Evolutionary conservation across 2,797 vertebrate genomes (phyloP), one percentile per base, ranked within the genome.

Genomic region (Pachyuromys duprasi): DNA sequence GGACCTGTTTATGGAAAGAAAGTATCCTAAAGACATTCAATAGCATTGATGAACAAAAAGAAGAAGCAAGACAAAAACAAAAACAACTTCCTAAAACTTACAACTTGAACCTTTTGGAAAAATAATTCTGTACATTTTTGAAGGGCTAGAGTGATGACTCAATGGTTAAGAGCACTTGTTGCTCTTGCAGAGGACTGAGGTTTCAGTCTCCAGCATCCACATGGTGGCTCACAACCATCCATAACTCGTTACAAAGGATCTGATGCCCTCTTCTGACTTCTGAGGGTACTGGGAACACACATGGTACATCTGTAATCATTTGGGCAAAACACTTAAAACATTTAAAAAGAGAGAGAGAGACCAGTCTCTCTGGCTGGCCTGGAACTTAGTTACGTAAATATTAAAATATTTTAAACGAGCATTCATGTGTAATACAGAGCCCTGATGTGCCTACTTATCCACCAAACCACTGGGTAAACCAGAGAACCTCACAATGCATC

Each of bases 81-180:
- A 67, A 22, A 83, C 65, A 36, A 53, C 12, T 20, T 24, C 36
- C 9, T 20, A 33, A 93, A 88, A n/a, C 9, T 75, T 80, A 22
- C 28, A 92, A 93, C 42, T 88, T 93, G 92, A 86, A 92, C 28
- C 80, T 96, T 86, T 49, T 11, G 55, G 42, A 2, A 53, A 42
- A 70, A 86, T 86, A 88, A 70, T 80, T 82, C 33, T 45, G 53
- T 57, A 70, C 4, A 12, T 63, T 39, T 67, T 49, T 53, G 42
- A 49, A 84, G 63, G 31, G 11, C 31, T 53, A 36, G 20, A 69
- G 31, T n/a, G 63, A 53, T 26, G 5, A 42, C 63, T 84, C 63
- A 49, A 31, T 53, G 42, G 31, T 86, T 53, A 53, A 26, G 20
- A n/a, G 42, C 63, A 69, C 33, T 17, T 53, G 31, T 26, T 69